phyloP scores from a whole-genome alignment of 2,113 vertebrate species.

The Triplophysa tibetana region DNA sequence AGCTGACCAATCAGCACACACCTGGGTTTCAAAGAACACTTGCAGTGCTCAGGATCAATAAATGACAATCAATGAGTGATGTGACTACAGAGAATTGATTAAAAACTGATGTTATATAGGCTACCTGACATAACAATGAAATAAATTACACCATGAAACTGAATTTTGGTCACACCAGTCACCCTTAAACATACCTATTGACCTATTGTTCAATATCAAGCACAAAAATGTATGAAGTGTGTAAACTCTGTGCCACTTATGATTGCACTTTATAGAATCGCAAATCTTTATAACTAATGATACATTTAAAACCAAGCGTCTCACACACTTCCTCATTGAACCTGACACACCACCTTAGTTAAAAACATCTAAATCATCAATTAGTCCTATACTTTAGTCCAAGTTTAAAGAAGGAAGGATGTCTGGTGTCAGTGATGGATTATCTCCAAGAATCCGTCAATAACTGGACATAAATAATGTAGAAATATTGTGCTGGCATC shows the following conservation, averaged over 20 bases:
- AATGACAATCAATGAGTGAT: constrained; percentile 26
- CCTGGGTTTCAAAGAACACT: constrained; percentile 57
- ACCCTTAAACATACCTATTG: no score
- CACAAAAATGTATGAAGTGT: no score
- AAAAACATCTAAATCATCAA: neutral
- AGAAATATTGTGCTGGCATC: constrained; percentile 34
- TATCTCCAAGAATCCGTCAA: constrained; percentile 22
- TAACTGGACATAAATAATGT: constrained; percentile 47
- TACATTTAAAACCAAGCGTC: no score
- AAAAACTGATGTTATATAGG: neutral
- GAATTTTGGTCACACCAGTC: no score
- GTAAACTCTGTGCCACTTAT: no score
- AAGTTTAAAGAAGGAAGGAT: constrained; percentile 25
- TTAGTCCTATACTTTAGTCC: neutral
- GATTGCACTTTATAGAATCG: no score
- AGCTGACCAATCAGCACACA: constrained; percentile 34
- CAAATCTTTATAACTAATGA: no score
- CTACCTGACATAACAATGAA: no score
- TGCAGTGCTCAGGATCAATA: constrained; percentile 33
- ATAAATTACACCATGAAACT: no score
- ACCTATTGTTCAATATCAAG: no score
- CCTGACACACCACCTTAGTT: no score
- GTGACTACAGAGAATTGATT: neutral
- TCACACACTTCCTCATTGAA: no score
- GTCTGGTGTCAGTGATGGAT: constrained; percentile 47